These are phyloP conservation scores for Clarias gariepinus DNA, from an alignment of 2,113 vertebrate genomes.

Conservation along the genomic window DNA sequence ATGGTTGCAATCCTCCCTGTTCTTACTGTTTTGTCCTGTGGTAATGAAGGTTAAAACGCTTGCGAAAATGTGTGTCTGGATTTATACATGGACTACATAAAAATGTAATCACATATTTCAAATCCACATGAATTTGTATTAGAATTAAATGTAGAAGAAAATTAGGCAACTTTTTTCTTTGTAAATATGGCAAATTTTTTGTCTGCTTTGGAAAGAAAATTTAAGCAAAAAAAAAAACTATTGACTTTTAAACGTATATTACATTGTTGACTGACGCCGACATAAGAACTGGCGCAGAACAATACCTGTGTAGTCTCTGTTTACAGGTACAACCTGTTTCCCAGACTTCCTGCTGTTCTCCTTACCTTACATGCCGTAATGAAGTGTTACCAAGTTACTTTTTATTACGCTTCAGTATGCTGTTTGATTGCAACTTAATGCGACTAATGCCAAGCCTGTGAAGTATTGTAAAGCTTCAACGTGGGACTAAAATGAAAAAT, in stretches of 20 bases:
- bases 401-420: conserved; percentile 39
- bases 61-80: too few relatives aligned
- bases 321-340: conserved; percentile 29
- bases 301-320: conserved; percentile 1
- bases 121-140: background rate
- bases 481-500: conserved; percentile 15
- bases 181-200: background rate
- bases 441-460: conserved; percentile 10
- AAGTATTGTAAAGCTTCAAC: conserved; percentile 14
- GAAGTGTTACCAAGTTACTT: conserved; percentile 41
- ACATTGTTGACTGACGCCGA: background rate
- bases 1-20: too few relatives aligned
- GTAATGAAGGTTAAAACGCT: too few relatives aligned
- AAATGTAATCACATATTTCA: background rate
- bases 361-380: conserved; percentile 9
- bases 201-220: background rate
- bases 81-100: background rate
- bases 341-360: background rate
- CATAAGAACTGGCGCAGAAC: background rate
- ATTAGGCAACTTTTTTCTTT: background rate
- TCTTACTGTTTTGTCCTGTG: too few relatives aligned
- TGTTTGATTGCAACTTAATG: background rate
- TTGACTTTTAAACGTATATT: background rate
- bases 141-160: background rate
- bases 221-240: too few relatives aligned